Base-by-base conservation (phyloP, 2,113 vertebrate species). In the Thunnus maccoyii region DNA sequence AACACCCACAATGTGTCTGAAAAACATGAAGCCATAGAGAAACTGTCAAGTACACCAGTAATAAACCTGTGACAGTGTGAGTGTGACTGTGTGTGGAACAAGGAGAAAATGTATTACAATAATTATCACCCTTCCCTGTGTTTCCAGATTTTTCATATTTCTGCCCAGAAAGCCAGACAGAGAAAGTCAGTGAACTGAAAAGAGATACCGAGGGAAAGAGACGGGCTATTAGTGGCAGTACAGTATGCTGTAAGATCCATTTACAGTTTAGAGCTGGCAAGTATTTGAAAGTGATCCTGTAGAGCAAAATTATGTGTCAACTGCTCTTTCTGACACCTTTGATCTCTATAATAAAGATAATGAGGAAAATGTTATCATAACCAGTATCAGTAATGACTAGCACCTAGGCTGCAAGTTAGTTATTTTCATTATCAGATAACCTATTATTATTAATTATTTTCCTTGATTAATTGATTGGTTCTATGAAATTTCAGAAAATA, bases 31-130 rank as follows among this genome's bases (percentile, higher is more conserved):
- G 63, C 25, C 47, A 58, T n/a, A 48, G n/a, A 72, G 65, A 69
- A 78, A 68, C 76, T 83, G 68, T 72, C 76, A 72, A 44, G 22
- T 64, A 61, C 69, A 76, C 27, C 66, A 47, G 20, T 36, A 60
- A 70, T 70, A 64, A 56, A 74, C 50, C 57, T 20, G 58, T 75
- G 79, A 64, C 46, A 69, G 36, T 41, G 36, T 41, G 36, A 41
- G 7, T 41, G 36, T 41, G 36, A 41, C 36, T 41, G 2, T 15
- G 0, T 18, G 75, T 46, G 64, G 13, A 66, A 65, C 62, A 50
- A 69, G 46, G 41, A 68, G 36, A 52, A 56, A 22, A 44, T 32
- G 27, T 44, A 50, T 48, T 17, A 52, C 55, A 76, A 52, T 66
- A 83, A 81, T 80, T 46, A 80, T 50, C 30, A 72, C 18, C 30